Evolutionary conservation across 2,888 invertebrate species (phyloP), one percentile per base, ranked within the genome.

Genomic region (Mythimna loreyi): DNA sequence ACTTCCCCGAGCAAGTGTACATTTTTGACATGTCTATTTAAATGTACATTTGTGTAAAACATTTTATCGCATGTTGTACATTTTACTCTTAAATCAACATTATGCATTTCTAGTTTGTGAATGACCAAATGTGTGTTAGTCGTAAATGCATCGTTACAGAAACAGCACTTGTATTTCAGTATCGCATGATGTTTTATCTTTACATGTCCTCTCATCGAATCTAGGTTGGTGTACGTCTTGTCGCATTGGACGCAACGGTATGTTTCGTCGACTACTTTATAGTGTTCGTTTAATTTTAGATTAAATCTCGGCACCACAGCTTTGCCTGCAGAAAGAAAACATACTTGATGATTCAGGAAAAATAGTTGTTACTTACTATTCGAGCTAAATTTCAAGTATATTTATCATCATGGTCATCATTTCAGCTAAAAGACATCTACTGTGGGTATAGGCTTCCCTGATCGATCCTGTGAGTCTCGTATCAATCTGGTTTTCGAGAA

Each of bases 1-100:
- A 13, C 5, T 13, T 67, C 89, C 0, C 95, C 95, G 0, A 94
- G 75, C 94, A 94, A 94, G 28, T 95, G 95, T 33, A 91, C 94
- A 19, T 85, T 90, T 67, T 93, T 92, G 0, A 87, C 91, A 40
- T 95, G 95, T 21, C 88, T 92, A 0, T 85, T 60, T 0, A 94
- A 61, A 33, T 92, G 92, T 0, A 87, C 78, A 71, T 90, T 89
- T 0, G 91, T 89, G 75, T 93, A 93, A 69, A 93, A 95, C 0
- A 60, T 78, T 3, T 89, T 89, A 21, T 90, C 91, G 79, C 95
- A 95, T 0, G 94, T 93, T 62, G 91, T 91, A 56, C 95, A 95
- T 3, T 91, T 87, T 67, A 88, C 86, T 5, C 94, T 82, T 0
- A 93, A 92, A 52, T 95, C 95, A 0, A 94, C 80, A 6, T 89